Base-by-base conservation (phyloP, 2,797 vertebrate genomes). In the Petrocephalus sullivani region DNA sequence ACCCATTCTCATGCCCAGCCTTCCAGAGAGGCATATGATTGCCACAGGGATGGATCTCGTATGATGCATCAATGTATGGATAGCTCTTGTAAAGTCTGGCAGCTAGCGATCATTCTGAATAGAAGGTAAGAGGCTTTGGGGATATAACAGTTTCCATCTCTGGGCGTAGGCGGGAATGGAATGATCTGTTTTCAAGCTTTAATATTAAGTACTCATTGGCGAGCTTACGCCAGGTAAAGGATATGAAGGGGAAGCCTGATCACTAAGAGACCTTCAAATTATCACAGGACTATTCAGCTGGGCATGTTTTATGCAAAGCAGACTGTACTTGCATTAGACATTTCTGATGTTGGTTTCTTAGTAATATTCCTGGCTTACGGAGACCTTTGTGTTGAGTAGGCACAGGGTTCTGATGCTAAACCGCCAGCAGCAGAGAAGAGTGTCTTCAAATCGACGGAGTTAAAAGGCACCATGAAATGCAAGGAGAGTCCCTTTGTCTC, bases 341-440 rank as follows among this genome's bases (percentile, higher is more conserved):
- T 78, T 46, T 49, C 75, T 78, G 75, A 78, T 78, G 75, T 78
- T 78, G 33, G 37, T 78, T 78, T 78, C 37, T 78, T 78, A 46
- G 75, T 41, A 41, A 78, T 78, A 49, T 78, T 49, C 75, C 41
- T 78, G 41, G 14, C 37, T 49, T 41, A 49, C 37, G 46, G 75
- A 41, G 41, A 78, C 41, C 41, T n/a, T 78, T 78, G 37, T 71
- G 28, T 71, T 71, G 64, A 9, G 41, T 49, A 41, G 71, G 71
- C 41, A 6, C 33, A 78, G 16, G 37, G 75, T 46, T 78, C 75
- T n/a, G 16, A 19, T 78, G 75, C 41, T 41, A 12, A 49, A 78
- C 46, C 16, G 37, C 37, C 71, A 78, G 37, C 71, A 7, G 71
- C 16, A 12, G 64, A 51, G 49, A 51, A 51, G 49, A 71, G 28